Evolutionary conservation across 2,113 vertebrate genomes (phyloP).

Genomic region (Rutilus rutilus): DNA sequence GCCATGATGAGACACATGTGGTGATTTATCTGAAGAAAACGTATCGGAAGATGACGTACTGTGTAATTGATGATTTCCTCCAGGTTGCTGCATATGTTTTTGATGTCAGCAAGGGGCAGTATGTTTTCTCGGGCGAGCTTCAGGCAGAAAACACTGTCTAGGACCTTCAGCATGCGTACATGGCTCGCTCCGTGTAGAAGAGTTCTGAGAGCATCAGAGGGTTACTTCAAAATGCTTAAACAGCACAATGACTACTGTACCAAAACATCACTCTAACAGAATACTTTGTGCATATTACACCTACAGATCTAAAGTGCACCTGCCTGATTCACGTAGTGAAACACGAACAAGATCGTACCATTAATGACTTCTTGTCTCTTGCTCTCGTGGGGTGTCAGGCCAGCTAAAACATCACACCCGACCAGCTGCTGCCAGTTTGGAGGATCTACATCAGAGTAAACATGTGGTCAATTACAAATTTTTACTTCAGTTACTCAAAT

Average conservation of each 20-base stretch:
- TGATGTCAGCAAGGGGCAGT: slow-evolving; percentile 83
- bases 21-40: neutral
- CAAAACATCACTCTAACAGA: neutral
- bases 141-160: slow-evolving; percentile 93
- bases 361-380: slow-evolving; percentile 98
- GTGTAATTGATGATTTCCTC: slow-evolving; percentile 93
- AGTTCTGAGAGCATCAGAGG: slow-evolving; percentile 78
- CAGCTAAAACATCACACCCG: slow-evolving; percentile 83
- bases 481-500: too few relatives aligned
- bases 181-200: slow-evolving; percentile 93
- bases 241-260: neutral
- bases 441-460: slow-evolving; percentile 84
- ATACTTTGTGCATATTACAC: neutral
- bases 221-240: neutral
- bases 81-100: slow-evolving; percentile 91
- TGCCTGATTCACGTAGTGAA: neutral
- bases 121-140: slow-evolving; percentile 85
- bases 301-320: neutral
- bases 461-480: too few relatives aligned
- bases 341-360: slow-evolving; percentile 76
- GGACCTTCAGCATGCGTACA: slow-evolving; percentile 88
- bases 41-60: slow-evolving; percentile 68
- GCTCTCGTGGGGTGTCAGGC: slow-evolving; percentile 87
- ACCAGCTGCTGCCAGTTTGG: slow-evolving; percentile 96
- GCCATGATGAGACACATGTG: too few relatives aligned